These are phyloP conservation scores for Galaxea fascicularis DNA, from an alignment of 92 coral and sea anemone species.

Conservation along the genomic window DNA sequence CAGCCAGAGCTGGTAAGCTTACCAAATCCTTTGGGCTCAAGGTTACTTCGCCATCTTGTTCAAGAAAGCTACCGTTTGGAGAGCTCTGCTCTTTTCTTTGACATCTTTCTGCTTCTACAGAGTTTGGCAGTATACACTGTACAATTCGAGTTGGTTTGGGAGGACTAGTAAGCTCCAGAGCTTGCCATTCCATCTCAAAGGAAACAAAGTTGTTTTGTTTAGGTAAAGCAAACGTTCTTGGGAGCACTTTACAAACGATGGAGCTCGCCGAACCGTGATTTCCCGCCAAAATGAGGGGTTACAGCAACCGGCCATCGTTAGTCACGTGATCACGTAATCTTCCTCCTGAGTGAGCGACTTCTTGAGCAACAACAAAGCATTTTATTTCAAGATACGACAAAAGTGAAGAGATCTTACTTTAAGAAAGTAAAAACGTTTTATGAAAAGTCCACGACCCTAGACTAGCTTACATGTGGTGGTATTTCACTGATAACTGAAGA, in stretches of 20 bases:
- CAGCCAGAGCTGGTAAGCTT: constrained; percentile 82
- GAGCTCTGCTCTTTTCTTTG: not conserved
- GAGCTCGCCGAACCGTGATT: not conserved
- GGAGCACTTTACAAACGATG: not conserved
- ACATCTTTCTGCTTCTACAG: not conserved
- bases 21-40: not conserved
- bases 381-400: too few species aligned
- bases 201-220: not conserved
- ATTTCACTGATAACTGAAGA: too few species aligned
- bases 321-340: not conserved
- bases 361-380: too few species aligned
- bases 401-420: too few species aligned
- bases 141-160: constrained; percentile 73
- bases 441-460: too few species aligned
- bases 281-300: constrained; percentile 25
- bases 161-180: constrained; percentile 60
- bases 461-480: too few species aligned
- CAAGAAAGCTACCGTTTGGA: not conserved
- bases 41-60: constrained; percentile 12
- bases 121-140: constrained; percentile 33
- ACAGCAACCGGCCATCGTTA: not conserved
- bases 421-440: too few species aligned
- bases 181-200: constrained; percentile 1
- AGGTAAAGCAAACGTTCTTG: not conserved
- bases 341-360: too few species aligned